phyloP scores from a whole-genome alignment of 2,888 invertebrate genomes.

The Pristionchus maxplancki region DNA sequence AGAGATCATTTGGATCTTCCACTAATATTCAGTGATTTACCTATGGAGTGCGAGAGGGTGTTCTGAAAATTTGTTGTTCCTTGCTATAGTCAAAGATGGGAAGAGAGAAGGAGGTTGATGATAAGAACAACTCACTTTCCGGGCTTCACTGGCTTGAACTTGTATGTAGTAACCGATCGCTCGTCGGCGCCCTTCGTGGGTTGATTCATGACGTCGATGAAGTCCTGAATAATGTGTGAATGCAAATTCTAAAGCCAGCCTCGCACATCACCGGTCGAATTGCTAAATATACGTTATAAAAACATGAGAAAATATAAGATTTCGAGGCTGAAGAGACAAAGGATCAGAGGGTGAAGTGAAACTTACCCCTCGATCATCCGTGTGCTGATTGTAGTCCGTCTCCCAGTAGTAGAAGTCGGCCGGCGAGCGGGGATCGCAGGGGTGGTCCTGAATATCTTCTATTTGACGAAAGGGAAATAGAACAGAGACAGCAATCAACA shows the following conservation, averaged over 20 bases:
- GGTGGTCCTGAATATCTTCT: slow-evolving; percentile 31
- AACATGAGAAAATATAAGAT: too few relatives aligned
- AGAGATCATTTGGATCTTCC: neutral
- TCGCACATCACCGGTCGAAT: too few relatives aligned
- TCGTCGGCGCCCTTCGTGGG: neutral
- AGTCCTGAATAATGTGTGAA: slow-evolving; percentile 20
- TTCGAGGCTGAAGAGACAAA: neutral
- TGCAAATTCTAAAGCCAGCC: too few relatives aligned
- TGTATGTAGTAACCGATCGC: slow-evolving; percentile 37
- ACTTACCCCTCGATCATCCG: slow-evolving; percentile 30
- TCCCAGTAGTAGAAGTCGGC: slow-evolving; percentile 74
- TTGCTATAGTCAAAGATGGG: too few relatives aligned
- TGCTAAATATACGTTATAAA: too few relatives aligned
- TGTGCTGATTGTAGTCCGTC: slow-evolving; percentile 57
- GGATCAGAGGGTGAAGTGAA: neutral
- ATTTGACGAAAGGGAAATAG: too few relatives aligned
- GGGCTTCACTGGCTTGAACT: slow-evolving; percentile 69
- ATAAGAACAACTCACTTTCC: slow-evolving; percentile 61
- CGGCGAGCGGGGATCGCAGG: slow-evolving; percentile 68
- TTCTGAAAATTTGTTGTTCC: too few relatives aligned
- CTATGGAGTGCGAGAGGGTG: too few relatives aligned
- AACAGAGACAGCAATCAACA: too few relatives aligned
- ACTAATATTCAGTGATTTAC: too few relatives aligned
- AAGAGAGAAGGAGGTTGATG: too few relatives aligned
- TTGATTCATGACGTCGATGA: neutral